A percentile compares a stretch with the other conserved stretches of the same genome.
phyloP scores from a whole-genome alignment of 2,888 invertebrate genomes.

The Hemaris fuciformis region DNA sequence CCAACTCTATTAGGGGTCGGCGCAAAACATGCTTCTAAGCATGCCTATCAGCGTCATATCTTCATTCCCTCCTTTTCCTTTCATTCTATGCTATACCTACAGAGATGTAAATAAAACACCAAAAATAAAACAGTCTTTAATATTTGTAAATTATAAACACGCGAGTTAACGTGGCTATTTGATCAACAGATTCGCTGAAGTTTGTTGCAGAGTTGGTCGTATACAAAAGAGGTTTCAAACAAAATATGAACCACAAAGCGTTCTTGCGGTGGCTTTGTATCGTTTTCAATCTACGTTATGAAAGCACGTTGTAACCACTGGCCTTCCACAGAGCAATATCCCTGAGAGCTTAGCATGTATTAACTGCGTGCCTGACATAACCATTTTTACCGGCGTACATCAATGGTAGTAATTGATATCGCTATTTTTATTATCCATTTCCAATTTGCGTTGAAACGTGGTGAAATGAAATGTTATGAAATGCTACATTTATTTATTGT shows the following conservation, averaged over 20 bases:
- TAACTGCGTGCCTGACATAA: conserved; percentile 43
- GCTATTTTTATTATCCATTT: conserved; percentile 8
- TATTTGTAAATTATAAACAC: not conserved
- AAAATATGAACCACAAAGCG: conserved; percentile 73
- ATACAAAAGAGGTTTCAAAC: conserved; percentile 53
- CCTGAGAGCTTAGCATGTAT: conserved; percentile 69
- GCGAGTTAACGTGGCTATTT: conserved; percentile 29
- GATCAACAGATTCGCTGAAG: conserved; percentile 42
- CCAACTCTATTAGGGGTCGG: no score
- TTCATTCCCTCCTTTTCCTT: no score
- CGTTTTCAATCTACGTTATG: conserved; percentile 72
- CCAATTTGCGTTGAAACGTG: not conserved
- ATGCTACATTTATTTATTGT: not conserved
- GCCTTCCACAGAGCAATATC: conserved; percentile 70
- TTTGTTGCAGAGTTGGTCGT: conserved; percentile 40
- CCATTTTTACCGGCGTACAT: conserved; percentile 7
- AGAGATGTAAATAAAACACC: no score
- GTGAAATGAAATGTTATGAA: no score
- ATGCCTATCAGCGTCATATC: no score
- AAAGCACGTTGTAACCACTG: conserved; percentile 63
- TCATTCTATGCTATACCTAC: not conserved
- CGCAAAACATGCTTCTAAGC: no score
- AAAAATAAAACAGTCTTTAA: not conserved
- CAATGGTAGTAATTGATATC: conserved; percentile 14
- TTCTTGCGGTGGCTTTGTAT: conserved; percentile 74